Percentiles rank a stretch among this genome's conserved stretches.
Evolutionary conservation across 2,113 vertebrate species (phyloP).

Genomic region (Mastomys coucha): DNA sequence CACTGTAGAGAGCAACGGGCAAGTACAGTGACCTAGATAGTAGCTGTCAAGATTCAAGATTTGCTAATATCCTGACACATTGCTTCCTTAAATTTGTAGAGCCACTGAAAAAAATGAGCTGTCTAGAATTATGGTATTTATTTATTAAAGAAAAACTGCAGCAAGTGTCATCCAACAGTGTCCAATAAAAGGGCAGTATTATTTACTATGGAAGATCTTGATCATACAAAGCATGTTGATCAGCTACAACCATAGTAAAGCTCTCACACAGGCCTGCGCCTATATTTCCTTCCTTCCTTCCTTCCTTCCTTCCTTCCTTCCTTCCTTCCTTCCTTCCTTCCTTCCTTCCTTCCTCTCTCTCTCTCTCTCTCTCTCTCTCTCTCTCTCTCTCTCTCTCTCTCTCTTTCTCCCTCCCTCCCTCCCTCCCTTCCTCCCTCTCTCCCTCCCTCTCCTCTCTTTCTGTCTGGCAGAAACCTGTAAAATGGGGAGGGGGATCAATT

Average conservation of each 20-base stretch:
- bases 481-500: not conserved
- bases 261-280: not conserved
- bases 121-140: constrained; percentile 41
- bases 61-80: constrained; percentile 38
- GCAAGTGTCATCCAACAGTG: not conserved
- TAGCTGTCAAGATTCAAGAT: constrained; percentile 22
- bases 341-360: no score
- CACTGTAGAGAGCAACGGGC: not conserved
- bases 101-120: constrained; percentile 31
- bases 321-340: no score
- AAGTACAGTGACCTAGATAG: not conserved
- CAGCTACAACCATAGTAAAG: constrained; percentile 6
- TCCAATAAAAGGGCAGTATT: constrained; percentile 19
- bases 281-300: not conserved
- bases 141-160: constrained; percentile 15
- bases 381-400: no score
- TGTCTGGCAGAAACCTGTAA: not conserved
- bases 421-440: no score
- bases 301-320: no score
- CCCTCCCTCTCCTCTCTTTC: no score
- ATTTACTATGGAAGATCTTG: constrained; percentile 6
- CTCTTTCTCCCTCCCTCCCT: no score
- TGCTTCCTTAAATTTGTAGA: constrained; percentile 20
- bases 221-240: constrained; percentile 18
- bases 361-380: no score